These are phyloP conservation scores for Chaitophorus viminalis DNA, from an alignment of 2,888 invertebrate species.

Conservation along the genomic window DNA sequence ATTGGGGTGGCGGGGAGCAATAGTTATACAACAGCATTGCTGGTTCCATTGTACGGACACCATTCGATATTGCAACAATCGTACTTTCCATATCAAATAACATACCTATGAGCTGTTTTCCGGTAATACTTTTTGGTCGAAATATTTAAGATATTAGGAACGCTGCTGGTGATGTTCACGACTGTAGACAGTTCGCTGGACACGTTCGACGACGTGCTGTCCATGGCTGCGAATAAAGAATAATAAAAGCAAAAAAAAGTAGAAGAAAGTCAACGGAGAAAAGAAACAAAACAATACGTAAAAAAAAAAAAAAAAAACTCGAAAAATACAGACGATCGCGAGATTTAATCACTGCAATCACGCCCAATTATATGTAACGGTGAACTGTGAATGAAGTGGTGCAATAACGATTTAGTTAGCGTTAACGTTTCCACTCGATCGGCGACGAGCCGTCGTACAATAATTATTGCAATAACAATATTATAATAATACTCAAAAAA, in stretches of 20 bases:
- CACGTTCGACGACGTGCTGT: constrained; percentile 14
- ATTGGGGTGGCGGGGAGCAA: background rate
- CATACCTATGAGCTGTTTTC: constrained; percentile 61
- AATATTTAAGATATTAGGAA: background rate
- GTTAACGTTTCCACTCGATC: background rate
- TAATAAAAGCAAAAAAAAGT: too few species aligned
- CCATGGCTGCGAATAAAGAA: background rate
- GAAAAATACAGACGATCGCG: background rate
- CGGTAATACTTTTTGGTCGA: constrained; percentile 60
- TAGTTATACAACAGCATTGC: background rate
- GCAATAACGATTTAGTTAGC: background rate
- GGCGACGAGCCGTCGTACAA: background rate
- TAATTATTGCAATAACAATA: too few species aligned
- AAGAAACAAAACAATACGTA: too few species aligned
- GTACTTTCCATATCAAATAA: background rate
- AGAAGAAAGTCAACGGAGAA: too few species aligned
- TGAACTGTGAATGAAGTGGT: background rate
- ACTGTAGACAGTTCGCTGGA: constrained; percentile 1
- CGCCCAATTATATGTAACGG: background rate
- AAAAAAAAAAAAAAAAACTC: background rate
- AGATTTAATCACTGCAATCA: too few species aligned
- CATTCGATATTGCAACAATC: constrained; percentile 6
- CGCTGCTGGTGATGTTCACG: background rate
- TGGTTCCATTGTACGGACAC: background rate
- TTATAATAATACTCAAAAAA: background rate